Percentiles rank a stretch among this genome's conserved stretches.
Conservation (phyloP, 2,797 vertebrate species). For the Thamnophis elegans region DNA sequence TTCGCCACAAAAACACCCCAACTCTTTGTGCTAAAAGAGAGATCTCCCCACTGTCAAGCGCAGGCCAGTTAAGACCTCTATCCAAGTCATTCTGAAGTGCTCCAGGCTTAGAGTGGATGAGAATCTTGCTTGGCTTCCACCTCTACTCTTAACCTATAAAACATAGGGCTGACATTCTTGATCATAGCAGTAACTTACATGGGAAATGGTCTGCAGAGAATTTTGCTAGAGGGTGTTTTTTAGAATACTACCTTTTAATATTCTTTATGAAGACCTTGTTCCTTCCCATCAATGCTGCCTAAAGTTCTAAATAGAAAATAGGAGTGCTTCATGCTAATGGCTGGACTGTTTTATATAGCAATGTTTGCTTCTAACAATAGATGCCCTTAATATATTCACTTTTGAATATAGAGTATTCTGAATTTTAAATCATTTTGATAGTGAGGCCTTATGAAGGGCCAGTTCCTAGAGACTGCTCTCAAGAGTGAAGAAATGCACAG, state of each 20-base stretch:
- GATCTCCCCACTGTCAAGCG: background rate
- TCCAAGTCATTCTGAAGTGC: background rate
- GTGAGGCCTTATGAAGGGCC: background rate
- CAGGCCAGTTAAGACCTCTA: slow-evolving; percentile 1
- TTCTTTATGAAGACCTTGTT: background rate
- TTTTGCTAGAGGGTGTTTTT: background rate
- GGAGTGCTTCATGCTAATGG: background rate
- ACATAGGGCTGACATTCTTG: slow-evolving; percentile 30
- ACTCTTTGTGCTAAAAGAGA: slow-evolving; percentile 32
- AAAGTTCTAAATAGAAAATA: background rate
- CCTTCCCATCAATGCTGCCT: background rate
- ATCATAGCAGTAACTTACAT: slow-evolving; percentile 38
- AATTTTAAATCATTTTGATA: background rate
- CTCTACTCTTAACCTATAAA: slow-evolving; percentile 15
- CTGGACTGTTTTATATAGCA: background rate
- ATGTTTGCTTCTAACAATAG: background rate
- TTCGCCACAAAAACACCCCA: background rate
- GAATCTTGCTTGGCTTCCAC: background rate
- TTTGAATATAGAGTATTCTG: background rate
- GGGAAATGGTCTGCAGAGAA: background rate
- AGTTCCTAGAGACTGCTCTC: background rate
- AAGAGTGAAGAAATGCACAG: background rate
- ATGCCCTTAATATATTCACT: background rate
- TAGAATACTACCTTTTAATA: slow-evolving; percentile 1
- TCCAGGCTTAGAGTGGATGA: background rate